Evolutionary conservation across 2,797 vertebrate genomes (phyloP).

Genomic region (Kryptopterus vitreolus): DNA sequence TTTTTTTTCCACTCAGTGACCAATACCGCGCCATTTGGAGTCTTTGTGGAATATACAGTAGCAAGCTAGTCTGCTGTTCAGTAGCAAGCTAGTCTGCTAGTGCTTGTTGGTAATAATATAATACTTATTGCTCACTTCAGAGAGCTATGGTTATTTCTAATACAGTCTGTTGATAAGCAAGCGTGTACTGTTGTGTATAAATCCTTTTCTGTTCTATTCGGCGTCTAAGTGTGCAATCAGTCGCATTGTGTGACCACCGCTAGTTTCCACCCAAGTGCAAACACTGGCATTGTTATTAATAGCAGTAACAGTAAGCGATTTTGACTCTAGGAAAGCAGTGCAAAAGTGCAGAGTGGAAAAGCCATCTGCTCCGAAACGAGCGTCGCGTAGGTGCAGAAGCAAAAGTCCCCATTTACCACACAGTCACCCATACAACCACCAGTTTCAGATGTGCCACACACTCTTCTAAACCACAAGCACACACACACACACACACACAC

Average conservation of each 20-base stretch:
- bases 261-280: neutral
- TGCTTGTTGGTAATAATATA: neutral
- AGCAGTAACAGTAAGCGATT: too few relatives aligned
- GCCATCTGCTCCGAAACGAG: neutral
- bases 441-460: conserved; percentile 4
- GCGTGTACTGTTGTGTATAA: neutral
- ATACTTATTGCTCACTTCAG: neutral
- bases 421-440: conserved; percentile 1
- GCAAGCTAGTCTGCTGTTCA: too few relatives aligned
- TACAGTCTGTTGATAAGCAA: neutral
- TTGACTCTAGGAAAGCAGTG: neutral
- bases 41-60: neutral
- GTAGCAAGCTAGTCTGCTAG: neutral
- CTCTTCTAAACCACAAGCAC: conserved; percentile 25
- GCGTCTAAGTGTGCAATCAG: neutral
- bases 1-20: too few relatives aligned
- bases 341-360: neutral
- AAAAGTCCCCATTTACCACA: conserved; percentile 20
- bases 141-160: neutral
- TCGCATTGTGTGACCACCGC: neutral
- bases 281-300: neutral
- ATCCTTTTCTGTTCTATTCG: neutral
- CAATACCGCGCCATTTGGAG: neutral
- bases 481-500: neutral
- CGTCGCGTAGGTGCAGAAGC: neutral